Base-by-base conservation (phyloP, 2,113 vertebrate species). In the Myrmophylax atrothorax region DNA sequence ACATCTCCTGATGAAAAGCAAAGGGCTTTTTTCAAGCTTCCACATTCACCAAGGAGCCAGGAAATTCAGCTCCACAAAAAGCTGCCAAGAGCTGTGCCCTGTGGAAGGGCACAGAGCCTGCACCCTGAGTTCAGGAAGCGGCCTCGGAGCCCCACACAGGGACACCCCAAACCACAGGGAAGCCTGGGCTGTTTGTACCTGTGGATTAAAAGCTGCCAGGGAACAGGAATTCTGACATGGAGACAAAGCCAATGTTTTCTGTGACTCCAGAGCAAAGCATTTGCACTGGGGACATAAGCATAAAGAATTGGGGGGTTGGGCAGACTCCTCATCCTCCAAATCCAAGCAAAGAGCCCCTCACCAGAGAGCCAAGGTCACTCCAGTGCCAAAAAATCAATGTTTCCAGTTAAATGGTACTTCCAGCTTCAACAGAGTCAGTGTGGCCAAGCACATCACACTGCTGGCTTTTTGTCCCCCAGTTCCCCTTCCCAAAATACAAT, bases 21-120 rank as follows among this genome's bases (percentile, higher is more conserved):
- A 93, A 81, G 95, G 53, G 14, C 13, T 38, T 97, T 90, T 93
- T 37, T 3, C 46, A 63, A 93, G 84, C 94, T 93, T 88, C 85
- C 37, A 49, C 60, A 22, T 95, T 93, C 72, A 76, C 72, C 31
- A 53, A 68, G 67, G 66, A 86, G 59, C 25, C 28, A 19, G 62
- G 67, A 75, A 60, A 47, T 23, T 50, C 50, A 28, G 46, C 46
- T 44, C 67, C 6, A 23, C 63, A n/a, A 78, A 81, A 64, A 26
- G 59, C 44, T 55, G 68, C 68, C 42, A 28, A 42, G 73, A 44
- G 42, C 31, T 5, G 4, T 38, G 75, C 47, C 55, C 60, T 6
- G 2, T 17, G 40, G 60, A 74, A 63, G 44, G 10, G 0, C 3
- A 4, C 14, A 2, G 18, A 12, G 50, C 4, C 2, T 3, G 33